Evolutionary conservation across 2,888 invertebrate species (phyloP), one percentile per base, ranked within the genome.

Genomic region (Megamerina dolium): DNA sequence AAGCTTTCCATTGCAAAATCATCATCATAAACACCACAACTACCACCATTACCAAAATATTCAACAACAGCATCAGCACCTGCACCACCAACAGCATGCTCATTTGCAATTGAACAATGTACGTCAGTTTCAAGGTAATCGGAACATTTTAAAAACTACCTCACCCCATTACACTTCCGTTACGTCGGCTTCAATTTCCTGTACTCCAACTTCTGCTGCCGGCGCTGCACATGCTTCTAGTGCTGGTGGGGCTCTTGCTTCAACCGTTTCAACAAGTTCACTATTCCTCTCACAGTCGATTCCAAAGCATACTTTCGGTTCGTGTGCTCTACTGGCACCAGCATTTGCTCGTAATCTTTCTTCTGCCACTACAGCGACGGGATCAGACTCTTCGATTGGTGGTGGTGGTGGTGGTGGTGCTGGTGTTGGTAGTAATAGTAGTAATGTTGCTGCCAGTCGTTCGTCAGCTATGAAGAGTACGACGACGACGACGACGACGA

Each of bases 251-350:
- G n/a, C n/a, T n/a, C n/a, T n/a, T n/a, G 41, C 50, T 13, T 42
- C 52, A 6, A 41, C 58, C n/a, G n/a, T n/a, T n/a, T n/a, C n/a
- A n/a, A n/a, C n/a, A n/a, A n/a, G n/a, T n/a, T n/a, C n/a, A n/a
- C 37, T 59, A 37, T 60, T 60, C 47, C 52, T 60, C 4, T 55
- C 59, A 13, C 63, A 63, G 23, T 50, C 54, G 37, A 63, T 59
- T 55, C 61, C 64, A 29, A 66, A 64, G 46, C 69, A 69, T 47
- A 69, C 70, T 4, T 69, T 69, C 41, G 69, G 69, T 26, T 66
- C 69, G 13, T 69, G 69, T 43, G 67, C 68, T 2, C 48, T 69
- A 17, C 46, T 63, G 34, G 60, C 68, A 35, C 64, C 62, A 19
- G 61, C 68, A n/a, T 63, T 59, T 47, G 53, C 58, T 8, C 55